Evolutionary conservation across 2,888 invertebrate genomes (phyloP).

Genomic region (Epiblema foenella): DNA sequence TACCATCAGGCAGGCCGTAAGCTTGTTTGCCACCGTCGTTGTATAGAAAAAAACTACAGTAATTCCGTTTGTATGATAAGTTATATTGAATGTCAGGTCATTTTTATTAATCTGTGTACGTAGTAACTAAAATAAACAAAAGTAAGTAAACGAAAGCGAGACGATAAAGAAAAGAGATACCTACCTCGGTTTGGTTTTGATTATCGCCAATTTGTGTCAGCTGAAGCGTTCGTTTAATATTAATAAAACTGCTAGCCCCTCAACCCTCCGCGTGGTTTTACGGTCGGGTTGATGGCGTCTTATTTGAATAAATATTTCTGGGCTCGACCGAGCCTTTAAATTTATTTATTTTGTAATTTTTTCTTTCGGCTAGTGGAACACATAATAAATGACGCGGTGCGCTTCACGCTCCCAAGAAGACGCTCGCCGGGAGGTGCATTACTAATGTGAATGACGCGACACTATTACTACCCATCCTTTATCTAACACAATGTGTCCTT

Average conservation of each 20-base stretch:
- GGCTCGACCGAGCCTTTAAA: constrained; percentile 69
- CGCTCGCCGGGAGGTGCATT: constrained; percentile 75
- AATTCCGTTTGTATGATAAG: neutral
- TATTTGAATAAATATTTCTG: constrained; percentile 84
- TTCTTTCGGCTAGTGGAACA: constrained; percentile 56
- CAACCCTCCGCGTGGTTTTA: constrained; percentile 80
- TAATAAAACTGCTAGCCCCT: constrained; percentile 80
- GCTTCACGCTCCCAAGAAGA: constrained; percentile 59
- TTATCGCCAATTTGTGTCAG: constrained; percentile 84
- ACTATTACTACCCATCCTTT: constrained; percentile 81
- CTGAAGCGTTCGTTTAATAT: constrained; percentile 83
- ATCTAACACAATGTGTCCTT: constrained; percentile 82
- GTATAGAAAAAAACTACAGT: neutral
- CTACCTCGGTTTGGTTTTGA: constrained; percentile 65
- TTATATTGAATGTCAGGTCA: neutral
- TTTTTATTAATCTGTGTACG: constrained; percentile 13
- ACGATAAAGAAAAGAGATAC: constrained; percentile 28
- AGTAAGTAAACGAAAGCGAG: constrained; percentile 14
- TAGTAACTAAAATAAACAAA: constrained; percentile 19
- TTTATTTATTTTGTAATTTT: constrained; percentile 74
- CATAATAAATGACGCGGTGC: constrained; percentile 53
- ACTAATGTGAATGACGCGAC: constrained; percentile 80
- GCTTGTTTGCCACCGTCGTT: too few species aligned
- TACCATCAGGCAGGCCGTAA: too few species aligned
- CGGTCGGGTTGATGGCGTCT: constrained; percentile 81